phyloP scores from a whole-genome alignment of 2,888 invertebrate genomes.

The Pachycephus smyrnensis region DNA sequence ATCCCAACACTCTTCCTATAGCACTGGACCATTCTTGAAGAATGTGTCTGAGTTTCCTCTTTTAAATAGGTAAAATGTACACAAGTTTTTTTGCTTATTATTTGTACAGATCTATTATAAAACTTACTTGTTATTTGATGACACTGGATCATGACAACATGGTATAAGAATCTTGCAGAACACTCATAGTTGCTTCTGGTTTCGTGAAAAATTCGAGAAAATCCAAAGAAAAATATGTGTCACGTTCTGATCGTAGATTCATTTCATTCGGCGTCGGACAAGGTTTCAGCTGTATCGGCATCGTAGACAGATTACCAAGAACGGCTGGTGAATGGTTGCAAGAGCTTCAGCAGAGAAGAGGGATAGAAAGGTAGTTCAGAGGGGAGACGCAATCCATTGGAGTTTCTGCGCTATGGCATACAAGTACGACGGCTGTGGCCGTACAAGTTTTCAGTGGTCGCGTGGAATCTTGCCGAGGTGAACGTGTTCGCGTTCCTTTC shows the following conservation, averaged over 20 bases:
- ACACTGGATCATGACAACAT: not conserved
- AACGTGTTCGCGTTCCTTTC: constrained; percentile 4
- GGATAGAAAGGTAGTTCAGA: not conserved
- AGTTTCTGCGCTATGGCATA: not conserved
- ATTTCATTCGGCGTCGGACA: not conserved
- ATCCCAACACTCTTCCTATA: not conserved
- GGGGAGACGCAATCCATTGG: not conserved
- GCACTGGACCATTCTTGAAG: not conserved
- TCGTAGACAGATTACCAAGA: not conserved
- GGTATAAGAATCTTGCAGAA: not conserved
- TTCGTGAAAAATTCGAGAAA: not conserved
- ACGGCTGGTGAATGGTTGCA: not conserved
- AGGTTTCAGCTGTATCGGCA: not conserved
- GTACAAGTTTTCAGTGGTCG: not conserved
- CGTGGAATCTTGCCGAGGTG: not conserved
- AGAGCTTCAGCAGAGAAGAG: not conserved
- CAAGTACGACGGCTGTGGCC: not conserved
- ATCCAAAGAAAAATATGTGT: not conserved
- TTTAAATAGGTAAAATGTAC: not conserved
- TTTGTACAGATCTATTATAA: not conserved
- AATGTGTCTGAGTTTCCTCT: not conserved
- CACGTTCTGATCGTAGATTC: not conserved
- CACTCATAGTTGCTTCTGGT: not conserved
- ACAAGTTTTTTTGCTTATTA: not conserved
- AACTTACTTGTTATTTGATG: not conserved